These are phyloP conservation scores for Rousettus madagascariensis DNA, from an alignment of 2,797 vertebrate genomes.

Conservation along the genomic window DNA sequence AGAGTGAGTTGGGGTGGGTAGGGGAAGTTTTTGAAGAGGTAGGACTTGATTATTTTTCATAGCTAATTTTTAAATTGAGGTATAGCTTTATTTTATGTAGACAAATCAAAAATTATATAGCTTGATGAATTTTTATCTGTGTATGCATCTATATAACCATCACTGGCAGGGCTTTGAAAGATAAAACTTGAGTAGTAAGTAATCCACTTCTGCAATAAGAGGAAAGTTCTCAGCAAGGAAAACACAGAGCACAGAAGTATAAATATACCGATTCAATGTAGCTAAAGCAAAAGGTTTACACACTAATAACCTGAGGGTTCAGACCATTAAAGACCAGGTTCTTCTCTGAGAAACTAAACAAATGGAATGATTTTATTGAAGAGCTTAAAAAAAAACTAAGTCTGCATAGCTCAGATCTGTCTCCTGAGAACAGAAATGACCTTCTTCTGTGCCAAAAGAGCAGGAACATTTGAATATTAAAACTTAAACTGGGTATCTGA, in stretches of 20 bases:
- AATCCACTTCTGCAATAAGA: not conserved
- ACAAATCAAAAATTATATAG: constrained; percentile 1
- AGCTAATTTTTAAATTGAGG: not conserved
- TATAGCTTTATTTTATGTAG: not conserved
- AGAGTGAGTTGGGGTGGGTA: not conserved
- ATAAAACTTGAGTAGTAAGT: not conserved
- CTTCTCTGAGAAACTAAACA: constrained; percentile 32
- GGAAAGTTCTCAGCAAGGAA: not conserved
- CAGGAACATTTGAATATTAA: not conserved
- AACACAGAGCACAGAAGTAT: not conserved
- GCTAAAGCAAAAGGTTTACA: not conserved
- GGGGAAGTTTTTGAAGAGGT: not conserved
- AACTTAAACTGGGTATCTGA: constrained; percentile 15
- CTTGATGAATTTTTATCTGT: not conserved
- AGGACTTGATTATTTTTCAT: not conserved
- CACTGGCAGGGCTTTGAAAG: not conserved
- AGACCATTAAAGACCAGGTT: not conserved
- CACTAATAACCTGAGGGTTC: not conserved
- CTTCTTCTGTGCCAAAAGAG: constrained; percentile 19
- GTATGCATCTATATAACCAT: not conserved
- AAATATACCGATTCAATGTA: not conserved
- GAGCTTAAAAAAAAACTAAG: not conserved
- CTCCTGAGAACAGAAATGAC: constrained; percentile 28
- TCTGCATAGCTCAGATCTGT: not conserved
- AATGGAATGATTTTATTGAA: not conserved